Percentiles rank a stretch among this genome's conserved stretches.
Conservation (phyloP, 2,113 vertebrate species). For the Phalacrocorax aristotelis region DNA sequence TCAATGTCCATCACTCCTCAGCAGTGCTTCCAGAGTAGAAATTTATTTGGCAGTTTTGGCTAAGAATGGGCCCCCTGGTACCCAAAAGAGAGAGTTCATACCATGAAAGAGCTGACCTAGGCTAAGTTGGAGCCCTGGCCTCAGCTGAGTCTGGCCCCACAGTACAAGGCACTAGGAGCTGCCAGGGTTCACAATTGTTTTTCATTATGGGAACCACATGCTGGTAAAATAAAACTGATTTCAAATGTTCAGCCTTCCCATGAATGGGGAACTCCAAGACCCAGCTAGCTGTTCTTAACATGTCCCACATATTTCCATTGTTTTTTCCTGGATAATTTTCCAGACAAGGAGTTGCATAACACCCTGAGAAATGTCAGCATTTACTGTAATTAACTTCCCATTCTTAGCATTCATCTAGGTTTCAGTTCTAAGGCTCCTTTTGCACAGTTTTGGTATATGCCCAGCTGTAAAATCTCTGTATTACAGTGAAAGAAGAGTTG, state of each 20-base stretch:
- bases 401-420: neutral
- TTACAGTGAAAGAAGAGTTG: neutral
- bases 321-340: neutral
- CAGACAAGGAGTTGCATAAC: neutral
- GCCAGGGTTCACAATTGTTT: neutral
- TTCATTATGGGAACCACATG: neutral
- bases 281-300: neutral
- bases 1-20: neutral
- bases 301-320: neutral
- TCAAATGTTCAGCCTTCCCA: neutral
- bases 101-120: neutral
- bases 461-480: neutral
- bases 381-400: neutral
- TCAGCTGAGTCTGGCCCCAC: neutral
- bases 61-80: neutral
- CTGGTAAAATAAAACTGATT: conserved; percentile 4
- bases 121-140: neutral
- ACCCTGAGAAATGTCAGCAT: neutral
- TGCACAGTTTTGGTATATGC: neutral
- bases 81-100: neutral
- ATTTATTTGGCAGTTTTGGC: neutral
- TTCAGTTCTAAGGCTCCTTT: neutral
- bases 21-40: neutral
- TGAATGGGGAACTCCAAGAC: neutral
- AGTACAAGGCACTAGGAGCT: neutral